Conservation (phyloP, 1,140 invertebrate genomes). For the Platyscapa corneri region DNA sequence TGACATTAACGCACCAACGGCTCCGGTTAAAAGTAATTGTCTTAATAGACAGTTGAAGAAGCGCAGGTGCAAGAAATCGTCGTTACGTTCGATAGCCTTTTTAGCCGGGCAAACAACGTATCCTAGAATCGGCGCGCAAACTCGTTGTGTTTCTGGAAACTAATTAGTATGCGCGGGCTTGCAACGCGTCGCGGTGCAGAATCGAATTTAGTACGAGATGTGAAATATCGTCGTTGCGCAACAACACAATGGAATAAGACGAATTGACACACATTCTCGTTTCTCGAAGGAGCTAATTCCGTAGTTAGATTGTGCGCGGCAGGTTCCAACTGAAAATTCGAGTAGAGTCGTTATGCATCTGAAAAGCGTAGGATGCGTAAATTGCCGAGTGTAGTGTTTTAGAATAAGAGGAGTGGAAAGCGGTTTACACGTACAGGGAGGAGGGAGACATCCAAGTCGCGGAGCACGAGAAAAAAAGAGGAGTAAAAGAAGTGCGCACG, state of each 20-base stretch:
- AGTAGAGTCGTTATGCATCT: background rate
- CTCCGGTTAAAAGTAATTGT: background rate
- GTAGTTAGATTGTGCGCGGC: no score
- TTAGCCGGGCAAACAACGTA: background rate
- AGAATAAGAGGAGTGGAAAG: constrained; percentile 2
- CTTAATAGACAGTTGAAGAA: background rate
- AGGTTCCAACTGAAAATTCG: background rate
- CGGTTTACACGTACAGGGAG: background rate
- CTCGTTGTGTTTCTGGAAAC: background rate
- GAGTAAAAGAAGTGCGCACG: constrained; percentile 30
- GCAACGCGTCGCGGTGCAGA: background rate
- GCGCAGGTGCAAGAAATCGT: background rate
- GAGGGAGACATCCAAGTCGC: constrained; percentile 22
- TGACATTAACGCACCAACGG: background rate
- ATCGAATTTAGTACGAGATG: no score
- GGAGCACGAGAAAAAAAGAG: constrained; percentile 16
- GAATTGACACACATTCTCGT: no score
- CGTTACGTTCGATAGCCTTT: background rate
- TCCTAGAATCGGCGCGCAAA: background rate
- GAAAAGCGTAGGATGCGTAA: constrained; percentile 2
- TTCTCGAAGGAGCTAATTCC: background rate
- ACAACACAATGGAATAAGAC: no score
- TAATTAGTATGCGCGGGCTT: background rate
- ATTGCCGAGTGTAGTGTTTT: constrained; percentile 1
- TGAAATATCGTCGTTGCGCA: no score